These are phyloP conservation scores for Leucoptera coffeella DNA, from an alignment of 2,888 invertebrate genomes.

Conservation along the genomic window DNA sequence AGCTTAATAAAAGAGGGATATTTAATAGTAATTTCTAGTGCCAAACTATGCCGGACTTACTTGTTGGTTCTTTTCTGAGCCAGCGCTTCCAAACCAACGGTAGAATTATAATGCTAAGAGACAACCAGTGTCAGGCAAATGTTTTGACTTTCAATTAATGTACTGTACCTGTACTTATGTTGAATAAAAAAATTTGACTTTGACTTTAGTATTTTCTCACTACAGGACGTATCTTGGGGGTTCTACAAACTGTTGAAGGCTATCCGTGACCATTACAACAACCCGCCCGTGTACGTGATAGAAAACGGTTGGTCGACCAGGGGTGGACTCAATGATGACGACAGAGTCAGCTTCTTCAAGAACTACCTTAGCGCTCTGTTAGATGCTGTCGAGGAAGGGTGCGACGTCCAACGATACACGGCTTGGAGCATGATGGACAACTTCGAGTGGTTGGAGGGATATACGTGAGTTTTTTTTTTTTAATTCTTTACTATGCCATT, in stretches of 20 bases:
- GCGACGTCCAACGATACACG: conserved; percentile 45
- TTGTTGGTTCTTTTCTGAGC: too few species aligned
- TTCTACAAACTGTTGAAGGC: conserved; percentile 50
- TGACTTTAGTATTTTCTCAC: too few species aligned
- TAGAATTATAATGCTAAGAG: too few species aligned
- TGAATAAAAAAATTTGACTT: too few species aligned
- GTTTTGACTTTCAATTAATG: too few species aligned
- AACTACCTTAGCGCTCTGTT: conserved; percentile 33
- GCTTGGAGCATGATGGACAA: conserved; percentile 61
- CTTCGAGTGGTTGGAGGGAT: conserved; percentile 59
- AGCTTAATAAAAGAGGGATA: too few species aligned
- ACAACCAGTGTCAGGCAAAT: too few species aligned
- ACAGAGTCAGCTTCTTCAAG: conserved; percentile 29
- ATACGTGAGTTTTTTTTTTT: conserved; percentile 45
- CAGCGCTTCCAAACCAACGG: too few species aligned
- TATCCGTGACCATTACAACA: conserved; percentile 37
- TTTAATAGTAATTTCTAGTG: too few species aligned
- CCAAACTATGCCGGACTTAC: too few species aligned
- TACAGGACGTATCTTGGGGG: conserved; percentile 54
- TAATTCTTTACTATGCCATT: too few species aligned
- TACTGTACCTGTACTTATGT: too few species aligned
- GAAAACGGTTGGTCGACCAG: conserved; percentile 56
- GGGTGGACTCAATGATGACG: conserved; percentile 37
- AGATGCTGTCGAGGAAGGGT: conserved; percentile 37
- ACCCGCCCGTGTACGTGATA: conserved; percentile 50